Conservation (phyloP, 2,113 vertebrate genomes). For the Aramus guarauna region DNA sequence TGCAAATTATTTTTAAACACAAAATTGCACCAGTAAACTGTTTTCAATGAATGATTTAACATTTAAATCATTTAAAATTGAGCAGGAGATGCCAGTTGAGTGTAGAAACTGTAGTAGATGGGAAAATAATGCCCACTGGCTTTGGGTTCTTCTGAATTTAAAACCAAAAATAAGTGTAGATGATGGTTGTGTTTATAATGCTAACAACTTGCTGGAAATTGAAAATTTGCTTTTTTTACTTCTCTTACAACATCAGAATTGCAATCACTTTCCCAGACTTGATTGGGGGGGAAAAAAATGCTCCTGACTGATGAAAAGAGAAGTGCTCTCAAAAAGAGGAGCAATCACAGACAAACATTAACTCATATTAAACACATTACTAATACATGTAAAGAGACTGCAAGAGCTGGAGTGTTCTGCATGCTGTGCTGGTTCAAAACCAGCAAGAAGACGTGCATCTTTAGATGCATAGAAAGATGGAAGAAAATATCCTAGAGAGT, state of each 20-base stretch:
- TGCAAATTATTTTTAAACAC: constrained; percentile 14
- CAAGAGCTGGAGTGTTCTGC: not conserved
- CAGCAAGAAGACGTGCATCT: not conserved
- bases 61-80: not conserved
- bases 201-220: not conserved
- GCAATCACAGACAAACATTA: not conserved
- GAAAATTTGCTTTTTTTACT: not conserved
- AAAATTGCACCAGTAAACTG: not conserved
- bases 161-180: not conserved
- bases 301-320: not conserved
- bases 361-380: not conserved
- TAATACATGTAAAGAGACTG: not conserved
- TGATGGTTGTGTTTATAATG: not conserved
- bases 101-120: not conserved
- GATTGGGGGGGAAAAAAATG: not conserved
- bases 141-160: not conserved
- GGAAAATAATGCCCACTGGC: not conserved
- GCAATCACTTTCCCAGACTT: not conserved
- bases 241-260: not conserved
- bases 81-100: not conserved
- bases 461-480: not conserved
- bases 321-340: not conserved
- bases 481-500: not conserved
- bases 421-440: not conserved
- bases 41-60: not conserved